Conservation (phyloP, 1,140 invertebrate genomes). For the Lasioglossum albipes region DNA sequence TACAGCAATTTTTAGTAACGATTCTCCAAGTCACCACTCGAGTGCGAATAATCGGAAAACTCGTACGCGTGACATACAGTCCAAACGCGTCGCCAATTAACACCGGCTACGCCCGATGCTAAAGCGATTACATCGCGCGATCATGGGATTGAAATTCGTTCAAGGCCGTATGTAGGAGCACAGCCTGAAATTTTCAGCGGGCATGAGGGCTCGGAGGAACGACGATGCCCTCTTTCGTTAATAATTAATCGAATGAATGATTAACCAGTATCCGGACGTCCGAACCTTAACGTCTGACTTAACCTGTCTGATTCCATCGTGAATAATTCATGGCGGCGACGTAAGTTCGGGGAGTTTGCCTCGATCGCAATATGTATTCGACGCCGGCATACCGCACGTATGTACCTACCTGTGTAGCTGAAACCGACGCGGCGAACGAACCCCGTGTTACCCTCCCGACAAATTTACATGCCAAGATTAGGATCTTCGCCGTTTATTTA, state of each 20-base stretch:
- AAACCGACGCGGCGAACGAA: no score
- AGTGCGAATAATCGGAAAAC: no score
- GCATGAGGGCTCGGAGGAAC: background rate
- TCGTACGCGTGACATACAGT: no score
- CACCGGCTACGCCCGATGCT: no score
- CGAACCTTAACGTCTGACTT: constrained; percentile 24
- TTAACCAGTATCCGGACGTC: constrained; percentile 23
- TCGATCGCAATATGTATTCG: background rate
- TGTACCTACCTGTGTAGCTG: background rate
- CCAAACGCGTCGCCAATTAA: no score
- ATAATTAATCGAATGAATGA: constrained; percentile 47
- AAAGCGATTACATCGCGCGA: no score
- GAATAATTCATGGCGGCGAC: constrained; percentile 41
- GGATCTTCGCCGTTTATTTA: background rate
- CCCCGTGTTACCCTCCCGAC: background rate
- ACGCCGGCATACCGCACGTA: no score
- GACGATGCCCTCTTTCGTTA: constrained; percentile 1
- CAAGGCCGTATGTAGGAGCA: no score
- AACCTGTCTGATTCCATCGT: constrained; percentile 26
- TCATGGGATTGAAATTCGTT: background rate
- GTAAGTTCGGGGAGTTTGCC: constrained; percentile 9
- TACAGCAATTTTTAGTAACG: no score
- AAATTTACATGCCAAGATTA: constrained; percentile 6
- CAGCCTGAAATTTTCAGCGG: background rate
- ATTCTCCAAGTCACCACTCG: no score